These are phyloP conservation scores for Thamnophis sirtalis DNA, from an alignment of 2,113 vertebrate species.

Conservation along the genomic window DNA sequence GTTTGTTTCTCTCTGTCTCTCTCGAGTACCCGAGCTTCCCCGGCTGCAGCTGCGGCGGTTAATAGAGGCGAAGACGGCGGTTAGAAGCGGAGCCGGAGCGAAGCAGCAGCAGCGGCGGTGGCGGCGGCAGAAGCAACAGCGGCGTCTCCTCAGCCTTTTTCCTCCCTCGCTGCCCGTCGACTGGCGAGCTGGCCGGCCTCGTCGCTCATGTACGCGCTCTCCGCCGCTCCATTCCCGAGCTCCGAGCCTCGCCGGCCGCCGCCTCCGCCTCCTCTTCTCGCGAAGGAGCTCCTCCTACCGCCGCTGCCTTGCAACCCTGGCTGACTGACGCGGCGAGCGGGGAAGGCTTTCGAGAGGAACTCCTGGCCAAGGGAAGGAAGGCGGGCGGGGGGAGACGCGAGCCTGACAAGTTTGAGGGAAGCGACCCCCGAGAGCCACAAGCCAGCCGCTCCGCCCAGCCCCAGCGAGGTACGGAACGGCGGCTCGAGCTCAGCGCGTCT, in stretches of 20 bases:
- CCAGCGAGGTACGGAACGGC: neutral
- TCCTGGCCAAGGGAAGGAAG: conserved; percentile 5
- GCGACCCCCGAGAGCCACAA: neutral
- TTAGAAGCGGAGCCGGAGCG: conserved; percentile 5
- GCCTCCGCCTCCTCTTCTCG: conserved; percentile 19
- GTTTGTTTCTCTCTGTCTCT: too few species aligned
- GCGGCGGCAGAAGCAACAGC: rapidly evolving
- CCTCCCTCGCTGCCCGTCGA: conserved; percentile 36
- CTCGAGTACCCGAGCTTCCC: neutral
- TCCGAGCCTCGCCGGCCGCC: conserved; percentile 45
- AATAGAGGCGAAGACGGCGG: neutral
- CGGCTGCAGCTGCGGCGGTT: neutral
- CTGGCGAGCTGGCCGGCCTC: conserved; percentile 41
- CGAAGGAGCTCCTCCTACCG: conserved; percentile 57
- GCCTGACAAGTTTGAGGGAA: neutral
- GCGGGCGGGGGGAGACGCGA: neutral
- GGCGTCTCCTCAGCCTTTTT: conserved; percentile 33
- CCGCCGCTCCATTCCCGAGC: conserved; percentile 49
- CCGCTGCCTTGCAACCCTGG: conserved; percentile 32
- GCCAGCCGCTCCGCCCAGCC: neutral
- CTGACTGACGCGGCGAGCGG: conserved; percentile 5
- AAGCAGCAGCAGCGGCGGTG: too few species aligned
- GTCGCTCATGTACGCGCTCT: conserved; percentile 45
- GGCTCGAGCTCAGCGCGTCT: neutral
- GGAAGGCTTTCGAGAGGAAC: conserved; percentile 56